Evolutionary conservation across 2,113 vertebrate genomes (phyloP).

Genomic region (Bostrychus sinensis): DNA sequence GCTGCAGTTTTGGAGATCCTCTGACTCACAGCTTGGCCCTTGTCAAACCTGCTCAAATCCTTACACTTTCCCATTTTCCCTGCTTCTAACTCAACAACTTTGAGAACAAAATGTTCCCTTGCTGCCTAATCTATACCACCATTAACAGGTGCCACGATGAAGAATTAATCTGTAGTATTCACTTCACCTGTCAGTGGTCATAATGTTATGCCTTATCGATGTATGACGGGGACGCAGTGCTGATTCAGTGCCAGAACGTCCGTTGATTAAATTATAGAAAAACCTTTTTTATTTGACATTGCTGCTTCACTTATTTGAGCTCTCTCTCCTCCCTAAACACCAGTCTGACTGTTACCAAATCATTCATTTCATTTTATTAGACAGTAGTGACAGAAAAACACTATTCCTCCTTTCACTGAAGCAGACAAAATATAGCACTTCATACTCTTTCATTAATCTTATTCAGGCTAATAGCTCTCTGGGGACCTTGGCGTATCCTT

Average conservation of each 20-base stretch:
- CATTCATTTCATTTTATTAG: constrained; percentile 36
- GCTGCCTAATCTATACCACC: too few species aligned
- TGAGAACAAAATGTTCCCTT: too few species aligned
- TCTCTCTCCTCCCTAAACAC: constrained; percentile 11
- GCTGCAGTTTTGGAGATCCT: too few species aligned
- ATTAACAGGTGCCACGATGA: too few species aligned
- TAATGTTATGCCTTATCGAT: too few species aligned
- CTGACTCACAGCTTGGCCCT: too few species aligned
- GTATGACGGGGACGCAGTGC: too few species aligned
- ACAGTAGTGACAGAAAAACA: constrained; percentile 6
- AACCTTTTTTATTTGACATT: neutral
- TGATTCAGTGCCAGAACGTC: neutral
- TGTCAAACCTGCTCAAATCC: too few species aligned
- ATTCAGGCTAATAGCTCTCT: constrained; percentile 42
- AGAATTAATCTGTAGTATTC: too few species aligned
- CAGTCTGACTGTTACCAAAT: constrained; percentile 11
- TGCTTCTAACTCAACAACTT: too few species aligned
- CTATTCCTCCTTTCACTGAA: constrained; percentile 9
- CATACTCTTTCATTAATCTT: constrained; percentile 53
- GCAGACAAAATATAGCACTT: constrained; percentile 19
- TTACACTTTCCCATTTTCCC: too few species aligned
- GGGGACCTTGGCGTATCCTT: constrained; percentile 43
- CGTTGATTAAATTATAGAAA: constrained; percentile 2
- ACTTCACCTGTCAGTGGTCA: too few species aligned
- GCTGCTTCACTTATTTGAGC: neutral